Conservation (phyloP, 1,140 invertebrate species). For the Elymnias hypermnestra region DNA sequence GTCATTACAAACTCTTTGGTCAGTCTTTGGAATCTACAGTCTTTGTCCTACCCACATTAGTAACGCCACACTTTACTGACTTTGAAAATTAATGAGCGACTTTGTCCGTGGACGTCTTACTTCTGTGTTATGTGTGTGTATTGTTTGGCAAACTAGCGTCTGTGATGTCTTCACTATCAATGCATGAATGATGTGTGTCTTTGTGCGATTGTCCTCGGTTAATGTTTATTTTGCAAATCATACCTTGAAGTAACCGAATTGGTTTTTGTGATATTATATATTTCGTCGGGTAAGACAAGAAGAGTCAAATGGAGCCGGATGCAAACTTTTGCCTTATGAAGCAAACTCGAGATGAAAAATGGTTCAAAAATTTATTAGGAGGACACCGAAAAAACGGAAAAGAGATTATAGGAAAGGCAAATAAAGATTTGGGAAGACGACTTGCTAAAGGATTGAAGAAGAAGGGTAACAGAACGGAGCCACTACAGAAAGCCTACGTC, state of each 20-base stretch:
- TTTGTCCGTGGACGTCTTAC: conserved; percentile 42
- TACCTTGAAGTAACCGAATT: conserved; percentile 11
- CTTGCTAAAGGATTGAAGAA: too few relatives aligned
- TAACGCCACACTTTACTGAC: conserved; percentile 34
- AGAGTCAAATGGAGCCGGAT: too few relatives aligned
- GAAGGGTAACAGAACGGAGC: too few relatives aligned
- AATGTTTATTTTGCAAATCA: conserved; percentile 20
- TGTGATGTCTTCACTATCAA: conserved; percentile 31
- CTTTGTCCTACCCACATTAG: conserved; percentile 41
- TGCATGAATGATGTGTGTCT: conserved; percentile 8
- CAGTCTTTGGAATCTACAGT: conserved; percentile 40
- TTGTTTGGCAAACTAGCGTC: conserved; percentile 24
- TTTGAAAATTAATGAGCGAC: conserved; percentile 59
- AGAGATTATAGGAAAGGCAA: too few relatives aligned
- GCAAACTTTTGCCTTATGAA: too few relatives aligned
- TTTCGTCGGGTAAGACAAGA: too few relatives aligned
- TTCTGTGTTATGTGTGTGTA: conserved; percentile 33
- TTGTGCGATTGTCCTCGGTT: conserved; percentile 14
- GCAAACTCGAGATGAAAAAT: too few relatives aligned
- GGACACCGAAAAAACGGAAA: too few relatives aligned
- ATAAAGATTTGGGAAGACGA: too few relatives aligned
- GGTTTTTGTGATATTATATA: too few relatives aligned
- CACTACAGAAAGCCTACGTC: too few relatives aligned
- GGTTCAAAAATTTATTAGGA: too few relatives aligned
- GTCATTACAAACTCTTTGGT: conserved; percentile 41